Conservation (phyloP, 2,113 vertebrate genomes). For the Pluvialis apricaria region DNA sequence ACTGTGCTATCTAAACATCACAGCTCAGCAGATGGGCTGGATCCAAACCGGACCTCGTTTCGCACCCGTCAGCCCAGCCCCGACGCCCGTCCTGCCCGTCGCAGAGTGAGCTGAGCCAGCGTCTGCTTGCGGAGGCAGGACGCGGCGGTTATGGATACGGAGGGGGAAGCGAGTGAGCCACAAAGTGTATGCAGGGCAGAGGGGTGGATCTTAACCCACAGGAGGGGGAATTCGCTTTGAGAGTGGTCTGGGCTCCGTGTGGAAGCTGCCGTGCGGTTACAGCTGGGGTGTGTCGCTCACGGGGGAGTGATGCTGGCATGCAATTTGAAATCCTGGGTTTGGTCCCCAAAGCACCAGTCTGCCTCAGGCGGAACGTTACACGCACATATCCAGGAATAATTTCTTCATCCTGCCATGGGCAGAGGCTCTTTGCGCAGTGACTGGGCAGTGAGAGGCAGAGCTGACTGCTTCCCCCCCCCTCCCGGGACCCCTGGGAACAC, state of each 20-base stretch:
- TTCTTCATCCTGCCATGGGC: rapidly evolving
- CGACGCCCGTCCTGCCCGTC: background rate
- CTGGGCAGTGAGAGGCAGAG: background rate
- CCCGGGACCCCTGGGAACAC: background rate
- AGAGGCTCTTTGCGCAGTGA: background rate
- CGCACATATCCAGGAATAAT: rapidly evolving
- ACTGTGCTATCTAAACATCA: too few relatives aligned
- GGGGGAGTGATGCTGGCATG: background rate
- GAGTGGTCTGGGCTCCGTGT: background rate
- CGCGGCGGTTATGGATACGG: rapidly evolving
- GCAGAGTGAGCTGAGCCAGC: background rate
- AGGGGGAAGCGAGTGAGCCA: background rate
- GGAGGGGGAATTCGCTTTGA: background rate
- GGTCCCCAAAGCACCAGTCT: rapidly evolving
- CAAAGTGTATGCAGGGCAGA: background rate
- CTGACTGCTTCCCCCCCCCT: background rate
- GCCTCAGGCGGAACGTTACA: rapidly evolving
- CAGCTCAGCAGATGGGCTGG: background rate
- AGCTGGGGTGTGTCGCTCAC: background rate
- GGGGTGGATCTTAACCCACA: background rate
- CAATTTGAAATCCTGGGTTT: background rate
- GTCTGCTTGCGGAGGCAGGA: background rate
- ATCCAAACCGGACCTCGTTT: background rate
- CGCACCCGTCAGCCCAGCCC: background rate
- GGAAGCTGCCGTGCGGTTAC: background rate